Evolutionary conservation across 1,140 invertebrate species (phyloP).

Genomic region (Drosophila albomicans): DNA sequence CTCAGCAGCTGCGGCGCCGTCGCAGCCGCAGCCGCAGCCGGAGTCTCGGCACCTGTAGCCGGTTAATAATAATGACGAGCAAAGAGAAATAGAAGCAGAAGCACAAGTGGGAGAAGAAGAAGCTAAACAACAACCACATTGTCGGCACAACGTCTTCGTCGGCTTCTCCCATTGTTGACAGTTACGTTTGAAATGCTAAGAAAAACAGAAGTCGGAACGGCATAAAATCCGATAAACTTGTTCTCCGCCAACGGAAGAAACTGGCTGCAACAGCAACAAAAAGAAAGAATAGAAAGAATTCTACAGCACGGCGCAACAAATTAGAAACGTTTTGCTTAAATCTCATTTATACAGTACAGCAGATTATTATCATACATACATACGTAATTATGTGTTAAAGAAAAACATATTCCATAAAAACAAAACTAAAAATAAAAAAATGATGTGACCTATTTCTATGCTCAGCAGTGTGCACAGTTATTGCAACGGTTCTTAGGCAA

Average conservation of each 20-base stretch:
- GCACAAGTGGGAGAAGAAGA: background rate
- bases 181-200: constrained; percentile 57
- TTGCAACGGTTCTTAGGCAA: constrained; percentile 49
- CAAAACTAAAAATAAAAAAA: too few relatives aligned
- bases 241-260: constrained; percentile 65
- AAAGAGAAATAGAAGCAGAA: background rate
- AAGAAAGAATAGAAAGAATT: constrained; percentile 14
- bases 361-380: background rate
- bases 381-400: background rate
- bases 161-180: constrained; percentile 52
- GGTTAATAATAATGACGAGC: constrained; percentile 9
- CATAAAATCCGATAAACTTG: constrained; percentile 62
- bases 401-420: background rate
- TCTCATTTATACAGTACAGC: background rate
- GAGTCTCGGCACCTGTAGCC: constrained; percentile 37
- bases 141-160: constrained; percentile 29
- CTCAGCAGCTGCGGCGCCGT: constrained; percentile 19
- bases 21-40: background rate
- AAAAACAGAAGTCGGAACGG: constrained; percentile 62
- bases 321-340: constrained; percentile 10
- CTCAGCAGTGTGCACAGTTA: constrained; percentile 37
- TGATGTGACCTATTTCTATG: constrained; percentile 5
- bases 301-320: constrained; percentile 23
- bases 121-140: constrained; percentile 1
- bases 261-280: constrained; percentile 31